phyloP scores from a whole-genome alignment of 2,113 vertebrate species.

The Thamnophis sirtalis region DNA sequence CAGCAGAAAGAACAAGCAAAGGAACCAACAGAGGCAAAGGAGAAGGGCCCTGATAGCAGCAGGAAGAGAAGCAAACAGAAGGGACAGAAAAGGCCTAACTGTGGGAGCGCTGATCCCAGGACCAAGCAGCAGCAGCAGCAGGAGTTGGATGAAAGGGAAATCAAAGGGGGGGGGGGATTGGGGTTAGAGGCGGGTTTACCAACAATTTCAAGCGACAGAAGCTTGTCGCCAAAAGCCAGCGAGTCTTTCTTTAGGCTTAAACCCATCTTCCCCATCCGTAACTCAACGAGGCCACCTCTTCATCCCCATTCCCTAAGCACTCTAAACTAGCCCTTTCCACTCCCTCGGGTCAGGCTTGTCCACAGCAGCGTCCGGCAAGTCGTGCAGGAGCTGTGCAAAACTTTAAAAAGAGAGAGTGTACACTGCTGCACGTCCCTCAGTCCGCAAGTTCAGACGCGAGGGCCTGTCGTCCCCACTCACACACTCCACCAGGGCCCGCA shows the following conservation, averaged over 20 bases:
- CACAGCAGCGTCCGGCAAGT: neutral
- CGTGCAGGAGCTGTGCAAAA: neutral
- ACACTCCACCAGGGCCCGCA: neutral
- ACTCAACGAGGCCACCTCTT: neutral
- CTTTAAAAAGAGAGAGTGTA: neutral
- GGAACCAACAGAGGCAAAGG: conserved; percentile 8
- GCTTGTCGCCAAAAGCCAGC: neutral
- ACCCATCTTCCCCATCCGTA: neutral
- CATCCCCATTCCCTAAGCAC: neutral
- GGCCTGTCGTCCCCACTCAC: neutral
- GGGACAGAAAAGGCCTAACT: neutral
- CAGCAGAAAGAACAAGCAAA: neutral
- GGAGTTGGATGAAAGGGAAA: neutral
- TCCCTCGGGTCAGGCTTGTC: neutral
- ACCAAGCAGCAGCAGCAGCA: neutral
- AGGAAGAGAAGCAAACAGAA: neutral
- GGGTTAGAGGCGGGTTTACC: neutral
- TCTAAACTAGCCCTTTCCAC: neutral
- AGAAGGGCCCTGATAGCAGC: neutral
- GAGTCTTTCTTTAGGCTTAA: neutral
- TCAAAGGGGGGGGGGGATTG: too few relatives aligned
- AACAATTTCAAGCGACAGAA: neutral
- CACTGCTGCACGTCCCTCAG: neutral
- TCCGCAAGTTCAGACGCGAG: neutral
- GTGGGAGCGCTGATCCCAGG: neutral